Evolutionary conservation across 2,888 invertebrate genomes (phyloP), one percentile per base, ranked within the genome.

Genomic region (Tholera decimalis): DNA sequence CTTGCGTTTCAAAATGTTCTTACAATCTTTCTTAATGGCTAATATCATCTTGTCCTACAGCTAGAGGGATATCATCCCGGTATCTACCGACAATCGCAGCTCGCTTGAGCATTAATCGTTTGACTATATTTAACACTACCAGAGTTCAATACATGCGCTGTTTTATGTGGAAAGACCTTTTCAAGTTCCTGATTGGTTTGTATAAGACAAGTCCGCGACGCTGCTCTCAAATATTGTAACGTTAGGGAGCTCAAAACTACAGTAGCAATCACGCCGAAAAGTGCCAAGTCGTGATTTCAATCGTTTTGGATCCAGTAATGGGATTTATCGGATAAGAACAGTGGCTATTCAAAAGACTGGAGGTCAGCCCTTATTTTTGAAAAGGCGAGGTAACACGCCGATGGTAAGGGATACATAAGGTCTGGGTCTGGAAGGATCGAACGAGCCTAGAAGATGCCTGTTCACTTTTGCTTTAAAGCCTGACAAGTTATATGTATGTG

Each of bases 1-100:
- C 51, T 91, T 90, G 91, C 92, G 83, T 91, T 89, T 91, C 83
- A 84, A 88, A 89, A 89, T 86, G 87, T 90, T 87, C 85, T 91
- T 89, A 90, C 89, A 89, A 79, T 90, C 73, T 64, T 43, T 83
- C 90, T 92, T 83, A 81, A 88, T 58, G 59, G 62, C 75, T 89
- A 90, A 86, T 90, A 86, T 88, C 88, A 87, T 92, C 84, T 82
- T 87, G 83, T 73, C 69, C 89, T 92, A 91, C 89, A 76, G 51
- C 91, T 92, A 91, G 86, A 58, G 87, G 92, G 91, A 92, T 90
- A 73, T 79, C 20, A 89, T 92, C 92, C 92, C 90, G 4, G 49
- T 85, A 84, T 85, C 88, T 91, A 86, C 82, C 86, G 41, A 83
- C 82, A 73, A 55, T 73, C 50, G 51, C 26, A 33, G 75, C 78